Base-by-base conservation (phyloP, 2,888 invertebrate genomes). In the Beris chalybata region DNA sequence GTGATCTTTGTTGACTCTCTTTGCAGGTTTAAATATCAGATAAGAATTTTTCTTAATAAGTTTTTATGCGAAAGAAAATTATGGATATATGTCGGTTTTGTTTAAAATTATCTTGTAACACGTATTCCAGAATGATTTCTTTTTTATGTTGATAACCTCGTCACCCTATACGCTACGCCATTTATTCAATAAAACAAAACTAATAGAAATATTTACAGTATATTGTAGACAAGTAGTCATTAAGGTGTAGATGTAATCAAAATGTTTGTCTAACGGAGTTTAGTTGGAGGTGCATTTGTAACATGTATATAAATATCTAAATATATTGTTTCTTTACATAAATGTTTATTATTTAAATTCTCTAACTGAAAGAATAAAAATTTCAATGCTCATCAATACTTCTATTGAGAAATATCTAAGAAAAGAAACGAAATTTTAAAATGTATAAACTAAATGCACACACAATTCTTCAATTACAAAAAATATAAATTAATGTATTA, bases 361-460 rank as follows among this genome's bases (percentile, higher is more conserved):
- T 53, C 12, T 53, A 22, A 30, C 54, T 48, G 55, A 59, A 65
- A 64, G 22, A 2, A 67, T 56, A 61, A 65, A 38, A 38, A 64
- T 67, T 67, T 65, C 65, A 64, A 61, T 68, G 68, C 68, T 68
- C 68, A 67, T 67, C 30, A 47, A 44, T 59, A 57, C 12, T 50
- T 7, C 7, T 57, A 57, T 45, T 47, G 11, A 57, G 43, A 54
- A 54, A 38, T 38, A 38, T 38, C 22, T 7, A 38, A 7, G 38
- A 38, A 38, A 38, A 38, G 5, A 38, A 38, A 38, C 38, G 38
- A 38, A 38, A 38, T 38, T 38, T 38, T 38, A 3, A 38, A 38
- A 38, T 38, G 9, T 38, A 38, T 38, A 38, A 38, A 38, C 55
- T 56, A 15, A 57, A 64, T 61, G 65, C 65, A 65, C 56, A 65